phyloP scores from a whole-genome alignment of 2,888 invertebrate species.

The Argynnis bischoffii region DNA sequence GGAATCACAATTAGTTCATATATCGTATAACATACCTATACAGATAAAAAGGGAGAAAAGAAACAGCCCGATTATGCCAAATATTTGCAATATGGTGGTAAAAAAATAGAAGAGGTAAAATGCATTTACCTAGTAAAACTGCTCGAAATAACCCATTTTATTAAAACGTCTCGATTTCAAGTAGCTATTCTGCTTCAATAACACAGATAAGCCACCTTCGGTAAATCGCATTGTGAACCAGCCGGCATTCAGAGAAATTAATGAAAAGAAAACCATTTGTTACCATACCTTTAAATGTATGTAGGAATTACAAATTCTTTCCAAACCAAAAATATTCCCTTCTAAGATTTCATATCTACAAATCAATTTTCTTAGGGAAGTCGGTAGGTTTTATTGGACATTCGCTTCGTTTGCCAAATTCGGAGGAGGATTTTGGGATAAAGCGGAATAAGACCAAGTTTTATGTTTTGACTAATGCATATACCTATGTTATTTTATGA shows the following conservation, averaged over 20 bases:
- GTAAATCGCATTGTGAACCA: constrained; percentile 12
- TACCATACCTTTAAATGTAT: constrained; percentile 10
- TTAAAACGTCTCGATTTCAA: constrained; percentile 3
- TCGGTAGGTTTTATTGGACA: constrained; percentile 10
- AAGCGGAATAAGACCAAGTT: constrained; percentile 9
- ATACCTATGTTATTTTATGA: constrained; percentile 1
- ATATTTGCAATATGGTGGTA: too few species aligned
- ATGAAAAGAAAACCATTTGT: constrained; percentile 22
- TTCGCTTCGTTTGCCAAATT: constrained; percentile 16
- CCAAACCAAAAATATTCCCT: constrained; percentile 5
- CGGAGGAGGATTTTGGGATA: constrained; percentile 8
- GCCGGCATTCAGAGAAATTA: constrained; percentile 8
- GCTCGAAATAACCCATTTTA: neutral
- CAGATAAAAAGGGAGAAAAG: too few species aligned
- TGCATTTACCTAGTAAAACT: constrained; percentile 4
- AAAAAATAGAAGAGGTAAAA: neutral
- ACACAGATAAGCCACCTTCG: constrained; percentile 16
- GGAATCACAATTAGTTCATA: too few species aligned
- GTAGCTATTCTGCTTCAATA: constrained; percentile 16
- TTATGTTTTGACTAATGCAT: constrained; percentile 4
- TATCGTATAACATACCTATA: too few species aligned
- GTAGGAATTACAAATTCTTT: constrained; percentile 18
- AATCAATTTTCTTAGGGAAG: constrained; percentile 16
- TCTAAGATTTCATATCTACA: constrained; percentile 14
- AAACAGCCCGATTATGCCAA: too few species aligned